Evolutionary conservation across 2,888 invertebrate genomes (phyloP).

Genomic region (Cantharis flavilabris): DNA sequence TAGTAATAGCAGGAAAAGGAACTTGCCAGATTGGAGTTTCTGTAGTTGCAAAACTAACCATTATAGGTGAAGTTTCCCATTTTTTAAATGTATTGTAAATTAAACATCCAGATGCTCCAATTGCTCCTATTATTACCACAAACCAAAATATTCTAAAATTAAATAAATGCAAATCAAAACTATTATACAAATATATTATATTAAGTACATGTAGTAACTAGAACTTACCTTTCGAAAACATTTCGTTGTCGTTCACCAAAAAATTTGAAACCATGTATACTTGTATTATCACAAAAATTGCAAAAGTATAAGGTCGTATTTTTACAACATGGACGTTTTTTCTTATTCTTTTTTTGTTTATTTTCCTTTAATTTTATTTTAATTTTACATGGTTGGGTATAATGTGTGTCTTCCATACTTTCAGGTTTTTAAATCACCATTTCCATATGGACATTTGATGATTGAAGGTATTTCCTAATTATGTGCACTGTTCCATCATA

Average conservation of each 20-base stretch:
- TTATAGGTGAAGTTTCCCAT: conserved; percentile 73
- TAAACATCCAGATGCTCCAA: conserved; percentile 62
- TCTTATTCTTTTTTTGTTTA: no score
- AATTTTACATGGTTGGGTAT: no score
- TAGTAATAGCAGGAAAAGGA: conserved; percentile 52
- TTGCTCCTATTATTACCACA: conserved; percentile 45
- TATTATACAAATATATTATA: neutral
- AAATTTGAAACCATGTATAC: conserved; percentile 1
- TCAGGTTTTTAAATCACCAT: no score
- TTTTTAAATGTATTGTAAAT: conserved; percentile 70
- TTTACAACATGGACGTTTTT: no score
- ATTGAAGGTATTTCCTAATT: no score
- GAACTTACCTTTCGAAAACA: neutral
- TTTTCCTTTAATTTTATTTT: no score
- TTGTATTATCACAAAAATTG: neutral
- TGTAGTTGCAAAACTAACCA: conserved; percentile 73
- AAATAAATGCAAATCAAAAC: neutral
- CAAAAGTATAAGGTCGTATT: neutral
- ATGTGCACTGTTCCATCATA: no score
- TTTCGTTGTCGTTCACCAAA: neutral
- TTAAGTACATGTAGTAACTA: no score
- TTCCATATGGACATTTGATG: no score
- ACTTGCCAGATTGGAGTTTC: conserved; percentile 69
- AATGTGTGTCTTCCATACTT: no score
- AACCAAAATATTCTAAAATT: conserved; percentile 67